These are phyloP conservation scores for Microctenopoma stevenorrisi DNA, from an alignment of 2,797 vertebrate species.

Conservation along the genomic window DNA sequence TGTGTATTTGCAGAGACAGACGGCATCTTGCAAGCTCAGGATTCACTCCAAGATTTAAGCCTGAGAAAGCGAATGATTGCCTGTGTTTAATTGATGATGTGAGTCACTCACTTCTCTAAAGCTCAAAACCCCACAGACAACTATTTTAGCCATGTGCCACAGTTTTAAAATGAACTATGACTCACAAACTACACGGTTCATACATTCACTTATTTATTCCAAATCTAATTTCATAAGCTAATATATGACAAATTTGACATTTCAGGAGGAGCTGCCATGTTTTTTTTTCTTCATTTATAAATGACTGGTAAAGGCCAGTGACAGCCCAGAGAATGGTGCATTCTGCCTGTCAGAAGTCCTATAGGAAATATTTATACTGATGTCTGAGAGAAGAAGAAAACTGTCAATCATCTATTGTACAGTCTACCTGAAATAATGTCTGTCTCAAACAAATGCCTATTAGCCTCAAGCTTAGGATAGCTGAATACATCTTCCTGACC, in stretches of 20 bases:
- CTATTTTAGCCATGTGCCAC: background rate
- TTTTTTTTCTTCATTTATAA: conserved; percentile 19
- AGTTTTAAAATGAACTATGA: conserved; percentile 20
- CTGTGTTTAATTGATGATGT: conserved; percentile 21
- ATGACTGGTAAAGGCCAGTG: conserved; percentile 21
- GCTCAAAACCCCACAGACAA: conserved; percentile 14
- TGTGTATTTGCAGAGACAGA: conserved; percentile 16
- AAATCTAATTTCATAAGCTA: conserved; percentile 21
- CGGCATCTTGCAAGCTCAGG: conserved; percentile 21
- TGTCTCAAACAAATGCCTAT: conserved; percentile 17
- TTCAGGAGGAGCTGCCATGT: conserved; percentile 18
- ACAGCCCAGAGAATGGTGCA: conserved; percentile 30
- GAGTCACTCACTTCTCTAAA: conserved; percentile 11
- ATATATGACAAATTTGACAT: conserved; percentile 46
- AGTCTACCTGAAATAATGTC: conserved; percentile 39
- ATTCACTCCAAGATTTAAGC: conserved; percentile 28
- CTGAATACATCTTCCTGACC: conserved; percentile 11
- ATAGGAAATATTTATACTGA: conserved; percentile 31
- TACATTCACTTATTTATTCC: conserved; percentile 20
- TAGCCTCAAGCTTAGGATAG: background rate
- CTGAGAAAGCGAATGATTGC: background rate
- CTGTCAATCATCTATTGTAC: conserved; percentile 44
- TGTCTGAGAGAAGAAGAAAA: conserved; percentile 34
- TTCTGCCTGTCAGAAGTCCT: conserved; percentile 23
- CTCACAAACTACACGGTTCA: background rate